These are phyloP conservation scores for Megalurothrips usitatus DNA, from an alignment of 2,888 invertebrate species.

Conservation along the genomic window DNA sequence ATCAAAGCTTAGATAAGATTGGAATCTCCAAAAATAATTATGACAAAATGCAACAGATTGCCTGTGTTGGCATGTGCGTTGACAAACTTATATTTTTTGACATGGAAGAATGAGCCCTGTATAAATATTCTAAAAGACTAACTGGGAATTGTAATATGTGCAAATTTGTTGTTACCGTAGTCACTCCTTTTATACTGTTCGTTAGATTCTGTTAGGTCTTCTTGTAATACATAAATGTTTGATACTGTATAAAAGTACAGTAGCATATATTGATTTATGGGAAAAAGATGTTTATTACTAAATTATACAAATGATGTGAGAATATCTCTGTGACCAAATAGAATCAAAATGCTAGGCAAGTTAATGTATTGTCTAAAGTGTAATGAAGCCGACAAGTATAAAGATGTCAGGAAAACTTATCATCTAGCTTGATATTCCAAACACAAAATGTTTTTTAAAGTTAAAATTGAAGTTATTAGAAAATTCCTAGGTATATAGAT, in stretches of 20 bases:
- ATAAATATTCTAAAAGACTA: constrained; percentile 13
- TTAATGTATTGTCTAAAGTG: constrained; percentile 6
- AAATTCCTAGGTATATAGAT: constrained; percentile 4
- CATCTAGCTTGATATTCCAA: background rate
- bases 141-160: constrained; percentile 13
- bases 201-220: constrained; percentile 20
- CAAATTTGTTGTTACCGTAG: constrained; percentile 11
- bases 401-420: background rate
- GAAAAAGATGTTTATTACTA: constrained; percentile 14
- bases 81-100: constrained; percentile 6
- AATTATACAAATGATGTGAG: constrained; percentile 12
- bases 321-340: constrained; percentile 23
- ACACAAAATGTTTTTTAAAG: constrained; percentile 21
- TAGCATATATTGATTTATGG: constrained; percentile 17
- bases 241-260: background rate
- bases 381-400: background rate
- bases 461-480: constrained; percentile 11
- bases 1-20: background rate
- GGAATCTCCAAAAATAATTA: background rate
- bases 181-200: constrained; percentile 11
- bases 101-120: background rate
- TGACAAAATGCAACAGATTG: background rate
- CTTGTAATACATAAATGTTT: constrained; percentile 12
- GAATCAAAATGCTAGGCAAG: constrained; percentile 19
- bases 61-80: background rate